A percentile compares a stretch with the other conserved stretches of the same genome.
Evolutionary conservation across 1,140 invertebrate genomes (phyloP).

Genomic region (Sminthurides bifidus): DNA sequence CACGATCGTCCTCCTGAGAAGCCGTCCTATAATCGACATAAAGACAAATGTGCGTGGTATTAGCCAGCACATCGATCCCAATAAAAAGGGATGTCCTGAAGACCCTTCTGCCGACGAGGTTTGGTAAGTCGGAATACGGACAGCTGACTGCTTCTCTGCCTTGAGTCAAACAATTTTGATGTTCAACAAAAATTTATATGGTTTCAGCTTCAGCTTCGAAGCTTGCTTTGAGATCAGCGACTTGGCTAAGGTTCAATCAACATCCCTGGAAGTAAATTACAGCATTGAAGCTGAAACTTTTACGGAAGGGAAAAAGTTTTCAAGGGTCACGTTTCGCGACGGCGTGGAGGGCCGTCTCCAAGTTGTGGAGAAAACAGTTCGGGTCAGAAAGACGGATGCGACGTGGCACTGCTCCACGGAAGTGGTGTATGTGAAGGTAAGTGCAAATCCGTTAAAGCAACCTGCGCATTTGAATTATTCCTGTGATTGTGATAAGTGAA

Average conservation of each 20-base stretch:
- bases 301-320: conserved; percentile 60
- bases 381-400: conserved; percentile 37
- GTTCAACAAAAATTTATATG: not conserved
- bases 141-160: not conserved
- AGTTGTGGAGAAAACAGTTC: conserved; percentile 36
- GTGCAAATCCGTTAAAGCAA: not conserved
- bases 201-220: conserved; percentile 64
- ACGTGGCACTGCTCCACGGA: conserved; percentile 53
- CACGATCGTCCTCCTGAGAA: conserved; percentile 55
- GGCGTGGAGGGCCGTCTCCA: conserved; percentile 38
- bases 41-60: conserved; percentile 46
- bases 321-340: conserved; percentile 60
- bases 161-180: not conserved
- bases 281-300: conserved; percentile 75
- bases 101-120: conserved; percentile 55
- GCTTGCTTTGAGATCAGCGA: conserved; percentile 70
- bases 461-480: too few relatives aligned
- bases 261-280: conserved; percentile 47
- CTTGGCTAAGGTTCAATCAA: conserved; percentile 41
- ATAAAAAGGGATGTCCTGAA: conserved; percentile 52
- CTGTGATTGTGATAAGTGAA: too few relatives aligned
- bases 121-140: conserved; percentile 46
- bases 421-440: conserved; percentile 62
- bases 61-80: conserved; percentile 67
- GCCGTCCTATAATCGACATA: conserved; percentile 77